Evolutionary conservation across 2,888 invertebrate genomes (phyloP), one percentile per base, ranked within the genome.

Genomic region (Prosopocoilus inquinatus): DNA sequence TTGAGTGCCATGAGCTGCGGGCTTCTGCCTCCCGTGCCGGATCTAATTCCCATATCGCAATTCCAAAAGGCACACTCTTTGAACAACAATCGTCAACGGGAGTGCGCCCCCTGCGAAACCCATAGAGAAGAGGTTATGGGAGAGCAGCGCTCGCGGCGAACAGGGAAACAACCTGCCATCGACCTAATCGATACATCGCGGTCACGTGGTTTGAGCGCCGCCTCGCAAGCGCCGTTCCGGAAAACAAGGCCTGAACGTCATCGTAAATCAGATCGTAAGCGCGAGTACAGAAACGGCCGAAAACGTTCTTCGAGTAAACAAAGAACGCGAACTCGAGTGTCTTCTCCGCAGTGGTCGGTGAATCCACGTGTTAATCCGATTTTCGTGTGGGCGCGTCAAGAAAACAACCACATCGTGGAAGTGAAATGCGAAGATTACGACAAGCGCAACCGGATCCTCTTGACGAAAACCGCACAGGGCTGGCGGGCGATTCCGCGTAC

Each of bases 361-460:
- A 79, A 78, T 68, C 82, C 88, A 67, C 84, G 86, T 57, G 86
- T 90, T 66, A 89, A 90, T 72, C 91, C 91, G 64, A 88, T 92
- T 64, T 92, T 92, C 77, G 82, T 92, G 65, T 92, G 91, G 91
- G 89, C 89, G 60, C 87, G 88, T 72, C 89, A 90, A 75, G 84
- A 84, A 67, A 88, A 90, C 77, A 88, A 89, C 61, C 84, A 84
- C 73, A 90, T 92, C 76, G 86, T 90, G 72, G 89, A 90, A 77
- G 91, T 92, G 67, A 85, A 87, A 76, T 91, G 91, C 79, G 92
- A 92, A 78, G 91, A 92, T 75, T 91, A 91, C 82, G 91, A 92
- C 80, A 85, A 88, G 75, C 81, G 90, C 57, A 92, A 92, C 79
- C 88, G 91, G 58, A 89, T 92, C 70, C 86, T 89, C 69, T 80